Conservation (phyloP, 2,888 invertebrate genomes). For the Sarcophaga subvicina region DNA sequence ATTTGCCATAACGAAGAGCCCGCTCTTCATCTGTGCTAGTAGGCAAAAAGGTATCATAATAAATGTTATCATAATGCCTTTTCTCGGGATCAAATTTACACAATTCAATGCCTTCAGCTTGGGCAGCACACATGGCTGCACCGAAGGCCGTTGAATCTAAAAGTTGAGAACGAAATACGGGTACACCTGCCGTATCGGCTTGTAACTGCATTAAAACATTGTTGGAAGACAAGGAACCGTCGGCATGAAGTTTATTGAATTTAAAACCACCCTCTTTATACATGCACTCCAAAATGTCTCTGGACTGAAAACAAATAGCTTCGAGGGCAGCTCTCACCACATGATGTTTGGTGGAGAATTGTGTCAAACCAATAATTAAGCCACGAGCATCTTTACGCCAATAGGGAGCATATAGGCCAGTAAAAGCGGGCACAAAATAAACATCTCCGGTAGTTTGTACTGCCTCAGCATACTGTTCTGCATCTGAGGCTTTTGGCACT, state of each 20-base stretch:
- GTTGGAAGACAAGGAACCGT: constrained; percentile 96
- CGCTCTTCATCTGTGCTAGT: constrained; percentile 91
- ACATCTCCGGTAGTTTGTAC: constrained; percentile 96
- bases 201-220: constrained; percentile 97
- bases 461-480: constrained; percentile 87
- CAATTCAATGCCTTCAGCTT: constrained; percentile 88
- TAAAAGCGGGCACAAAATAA: constrained; percentile 99
- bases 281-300: constrained; percentile 97
- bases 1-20: constrained; percentile 91
- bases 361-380: constrained; percentile 95
- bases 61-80: constrained; percentile 81
- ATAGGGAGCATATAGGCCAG: constrained; percentile 98
- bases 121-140: constrained; percentile 95
- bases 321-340: constrained; percentile 96
- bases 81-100: constrained; percentile 86
- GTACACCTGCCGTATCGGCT: constrained; percentile 95
- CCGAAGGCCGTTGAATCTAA: constrained; percentile 96
- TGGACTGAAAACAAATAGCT: constrained; percentile 97
- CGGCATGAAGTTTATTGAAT: constrained; percentile 92
- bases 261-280: constrained; percentile 95
- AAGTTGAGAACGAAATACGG: constrained; percentile 92
- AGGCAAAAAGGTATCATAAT: constrained; percentile 90
- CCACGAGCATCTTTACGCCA: constrained; percentile 97
- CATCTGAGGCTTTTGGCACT: constrained; percentile 88
- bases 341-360: constrained; percentile 95